These are phyloP conservation scores for Xanthorhoe designata DNA, from an alignment of 2,888 invertebrate genomes.

Conservation along the genomic window DNA sequence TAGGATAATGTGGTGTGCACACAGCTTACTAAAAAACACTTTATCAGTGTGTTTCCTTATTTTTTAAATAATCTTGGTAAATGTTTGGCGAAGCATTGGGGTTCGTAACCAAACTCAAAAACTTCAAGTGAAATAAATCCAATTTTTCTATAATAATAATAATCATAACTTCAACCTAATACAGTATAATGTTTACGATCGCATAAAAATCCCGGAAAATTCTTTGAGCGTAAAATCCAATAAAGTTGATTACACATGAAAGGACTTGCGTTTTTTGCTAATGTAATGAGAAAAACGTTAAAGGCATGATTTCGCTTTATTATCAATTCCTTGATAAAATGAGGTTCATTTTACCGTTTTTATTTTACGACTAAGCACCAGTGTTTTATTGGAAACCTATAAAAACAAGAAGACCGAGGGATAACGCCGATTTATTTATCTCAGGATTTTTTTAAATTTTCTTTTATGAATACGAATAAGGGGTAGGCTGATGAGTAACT, in stretches of 20 bases:
- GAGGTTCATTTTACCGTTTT: constrained; percentile 21
- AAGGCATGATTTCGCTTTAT: constrained; percentile 34
- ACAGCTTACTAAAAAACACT: too few relatives aligned
- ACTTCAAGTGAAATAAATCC: neutral
- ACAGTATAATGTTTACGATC: constrained; percentile 27
- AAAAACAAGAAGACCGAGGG: constrained; percentile 23
- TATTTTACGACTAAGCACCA: constrained; percentile 33
- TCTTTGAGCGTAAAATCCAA: constrained; percentile 26
- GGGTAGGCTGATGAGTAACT: too few relatives aligned
- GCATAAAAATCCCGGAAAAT: constrained; percentile 28
- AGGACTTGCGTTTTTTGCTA: constrained; percentile 24
- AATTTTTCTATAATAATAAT: neutral
- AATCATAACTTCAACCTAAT: constrained; percentile 16
- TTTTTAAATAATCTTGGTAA: too few relatives aligned
- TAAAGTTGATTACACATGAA: constrained; percentile 35
- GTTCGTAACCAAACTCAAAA: too few relatives aligned
- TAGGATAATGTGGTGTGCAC: too few relatives aligned
- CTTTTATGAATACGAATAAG: too few relatives aligned
- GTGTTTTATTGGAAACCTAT: constrained; percentile 34
- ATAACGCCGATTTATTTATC: neutral
- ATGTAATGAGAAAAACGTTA: constrained; percentile 36
- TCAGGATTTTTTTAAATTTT: too few relatives aligned
- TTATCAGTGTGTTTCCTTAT: too few relatives aligned
- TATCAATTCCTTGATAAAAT: constrained; percentile 33
- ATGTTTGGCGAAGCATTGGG: too few relatives aligned